Evolutionary conservation across 2,888 invertebrate genomes (phyloP).

Genomic region (Podabrus alpinus): DNA sequence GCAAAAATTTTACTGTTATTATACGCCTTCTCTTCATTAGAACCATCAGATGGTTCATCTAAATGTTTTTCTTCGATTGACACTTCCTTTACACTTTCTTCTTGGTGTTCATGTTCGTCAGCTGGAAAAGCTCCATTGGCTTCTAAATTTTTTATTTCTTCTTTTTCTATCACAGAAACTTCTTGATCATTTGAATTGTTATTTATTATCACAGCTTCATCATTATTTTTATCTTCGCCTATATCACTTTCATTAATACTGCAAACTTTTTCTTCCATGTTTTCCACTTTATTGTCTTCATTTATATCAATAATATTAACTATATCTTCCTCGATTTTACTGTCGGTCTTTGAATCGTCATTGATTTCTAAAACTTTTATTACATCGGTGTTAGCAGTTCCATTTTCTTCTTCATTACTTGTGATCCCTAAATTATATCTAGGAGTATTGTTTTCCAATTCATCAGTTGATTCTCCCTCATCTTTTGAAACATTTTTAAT

Average conservation of each 20-base stretch:
- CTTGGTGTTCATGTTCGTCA: background rate
- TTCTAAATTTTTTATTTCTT: background rate
- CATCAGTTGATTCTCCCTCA: background rate
- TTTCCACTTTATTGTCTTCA: background rate
- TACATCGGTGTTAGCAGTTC: no score
- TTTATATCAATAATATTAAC: background rate
- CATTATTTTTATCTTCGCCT: background rate
- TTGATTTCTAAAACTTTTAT: no score
- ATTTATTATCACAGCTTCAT: background rate
- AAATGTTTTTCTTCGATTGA: background rate
- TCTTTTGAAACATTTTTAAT: constrained; percentile 29
- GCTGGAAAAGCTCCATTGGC: background rate
- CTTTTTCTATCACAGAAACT: background rate
- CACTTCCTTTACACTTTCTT: background rate
- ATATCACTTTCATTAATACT: background rate
- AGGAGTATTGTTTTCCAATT: background rate
- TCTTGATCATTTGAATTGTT: background rate
- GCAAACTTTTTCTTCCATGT: background rate
- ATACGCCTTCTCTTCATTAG: background rate
- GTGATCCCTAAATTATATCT: background rate
- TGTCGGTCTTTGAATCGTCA: no score
- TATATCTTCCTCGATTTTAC: no score
- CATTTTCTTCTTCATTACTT: background rate
- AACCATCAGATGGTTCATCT: background rate
- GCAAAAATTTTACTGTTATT: background rate